Conservation (phyloP, 2,113 vertebrate genomes). For the Bujurquina vittata region DNA sequence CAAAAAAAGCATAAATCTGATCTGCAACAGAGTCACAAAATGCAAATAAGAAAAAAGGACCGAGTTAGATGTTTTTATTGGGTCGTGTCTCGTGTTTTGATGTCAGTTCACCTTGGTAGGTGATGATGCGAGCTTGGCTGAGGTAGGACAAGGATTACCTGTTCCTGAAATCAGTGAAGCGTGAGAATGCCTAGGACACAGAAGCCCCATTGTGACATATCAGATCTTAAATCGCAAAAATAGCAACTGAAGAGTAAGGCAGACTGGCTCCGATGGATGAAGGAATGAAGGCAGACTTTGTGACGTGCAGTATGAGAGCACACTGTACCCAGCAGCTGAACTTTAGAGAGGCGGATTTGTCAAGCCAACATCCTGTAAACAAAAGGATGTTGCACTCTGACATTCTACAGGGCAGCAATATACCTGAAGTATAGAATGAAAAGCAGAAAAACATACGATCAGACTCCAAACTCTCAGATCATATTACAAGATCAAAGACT, state of each 20-base stretch:
- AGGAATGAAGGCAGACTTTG: conserved; percentile 17
- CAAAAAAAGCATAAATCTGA: neutral
- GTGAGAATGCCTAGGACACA: conserved; percentile 49
- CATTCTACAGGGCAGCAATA: neutral
- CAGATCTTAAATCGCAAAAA: conserved; percentile 43
- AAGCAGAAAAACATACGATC: neutral
- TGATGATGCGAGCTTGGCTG: neutral
- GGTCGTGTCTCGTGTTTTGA: neutral
- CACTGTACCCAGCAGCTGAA: neutral
- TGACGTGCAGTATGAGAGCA: conserved; percentile 16
- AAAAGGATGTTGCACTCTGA: neutral
- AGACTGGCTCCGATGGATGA: neutral
- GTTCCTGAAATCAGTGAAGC: conserved; percentile 35
- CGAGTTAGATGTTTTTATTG: neutral
- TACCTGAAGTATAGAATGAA: neutral
- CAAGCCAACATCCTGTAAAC: conserved; percentile 10
- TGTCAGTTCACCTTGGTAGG: neutral
- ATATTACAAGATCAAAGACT: neutral
- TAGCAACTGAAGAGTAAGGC: neutral
- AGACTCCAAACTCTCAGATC: neutral
- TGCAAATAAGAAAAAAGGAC: neutral
- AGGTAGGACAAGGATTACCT: conserved; percentile 7
- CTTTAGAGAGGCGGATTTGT: conserved; percentile 13
- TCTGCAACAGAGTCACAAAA: neutral
- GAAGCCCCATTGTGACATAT: conserved; percentile 55